phyloP scores from a whole-genome alignment of 2,797 vertebrate species.

The Falco columbarius region DNA sequence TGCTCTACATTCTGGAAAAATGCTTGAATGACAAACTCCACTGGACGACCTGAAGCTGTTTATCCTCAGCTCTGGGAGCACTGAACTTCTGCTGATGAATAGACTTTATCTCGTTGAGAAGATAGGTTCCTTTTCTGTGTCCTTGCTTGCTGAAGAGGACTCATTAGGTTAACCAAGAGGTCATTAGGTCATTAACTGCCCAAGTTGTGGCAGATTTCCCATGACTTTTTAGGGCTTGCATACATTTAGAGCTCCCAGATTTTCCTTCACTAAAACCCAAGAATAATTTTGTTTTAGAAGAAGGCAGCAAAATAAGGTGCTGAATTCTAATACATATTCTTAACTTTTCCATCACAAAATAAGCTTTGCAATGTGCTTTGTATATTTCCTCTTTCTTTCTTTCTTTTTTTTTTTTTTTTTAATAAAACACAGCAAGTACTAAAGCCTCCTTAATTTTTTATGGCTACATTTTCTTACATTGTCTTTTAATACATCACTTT shows the following conservation, averaged over 20 bases:
- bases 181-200: slow-evolving; percentile 36
- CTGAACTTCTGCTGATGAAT: not conserved
- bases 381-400: not conserved
- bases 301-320: not conserved
- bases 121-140: not conserved
- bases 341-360: not conserved
- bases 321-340: not conserved
- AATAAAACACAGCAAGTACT: not conserved
- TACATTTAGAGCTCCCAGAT: not conserved
- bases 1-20: not conserved
- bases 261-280: not conserved
- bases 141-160: not conserved
- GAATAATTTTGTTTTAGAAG: not conserved
- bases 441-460: not conserved
- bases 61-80: not conserved
- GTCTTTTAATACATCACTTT: not conserved
- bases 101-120: not conserved
- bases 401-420: not conserved
- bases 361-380: not conserved
- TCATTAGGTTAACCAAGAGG: slow-evolving; percentile 38
- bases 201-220: not conserved
- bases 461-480: not conserved
- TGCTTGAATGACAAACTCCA: not conserved
- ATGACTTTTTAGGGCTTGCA: not conserved
- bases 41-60: not conserved